Conservation (phyloP, 1,140 invertebrate species). For the Batillaria attramentaria region DNA sequence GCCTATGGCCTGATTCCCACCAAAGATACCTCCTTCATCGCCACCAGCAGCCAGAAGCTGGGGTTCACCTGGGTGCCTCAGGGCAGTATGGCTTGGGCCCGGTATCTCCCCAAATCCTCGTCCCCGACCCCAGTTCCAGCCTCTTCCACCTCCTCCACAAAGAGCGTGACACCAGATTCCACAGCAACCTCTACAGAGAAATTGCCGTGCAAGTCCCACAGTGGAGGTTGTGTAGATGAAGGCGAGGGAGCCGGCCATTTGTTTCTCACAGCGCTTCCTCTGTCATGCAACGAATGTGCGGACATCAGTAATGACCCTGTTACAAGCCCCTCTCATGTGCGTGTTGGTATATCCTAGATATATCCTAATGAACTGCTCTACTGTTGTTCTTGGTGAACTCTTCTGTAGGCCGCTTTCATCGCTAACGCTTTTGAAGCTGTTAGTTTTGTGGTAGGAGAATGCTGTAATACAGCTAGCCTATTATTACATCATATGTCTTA, state of each 20-base stretch:
- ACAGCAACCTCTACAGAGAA: background rate
- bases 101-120: constrained; percentile 36
- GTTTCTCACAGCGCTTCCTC: constrained; percentile 36
- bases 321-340: background rate
- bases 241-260: constrained; percentile 21
- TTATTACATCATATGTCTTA: background rate
- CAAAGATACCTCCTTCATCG: constrained; percentile 49
- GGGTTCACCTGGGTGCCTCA: constrained; percentile 57
- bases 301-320: constrained; percentile 22
- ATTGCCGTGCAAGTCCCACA: too few species aligned
- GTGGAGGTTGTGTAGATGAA: background rate
- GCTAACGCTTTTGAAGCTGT: too few species aligned
- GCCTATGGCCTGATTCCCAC: constrained; percentile 56
- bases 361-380: too few species aligned
- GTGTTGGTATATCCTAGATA: constrained; percentile 12
- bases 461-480: background rate
- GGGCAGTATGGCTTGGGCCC: constrained; percentile 57
- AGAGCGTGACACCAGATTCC: background rate
- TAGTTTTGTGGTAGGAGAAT: background rate
- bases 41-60: constrained; percentile 45
- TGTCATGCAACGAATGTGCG: constrained; percentile 41
- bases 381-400: too few species aligned
- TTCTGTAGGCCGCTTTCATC: too few species aligned
- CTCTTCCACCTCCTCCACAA: background rate
- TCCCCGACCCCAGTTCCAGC: background rate